Evolutionary conservation across 2,113 vertebrate species (phyloP), one percentile per base, ranked within the genome.

Genomic region (Willisornis vidua): DNA sequence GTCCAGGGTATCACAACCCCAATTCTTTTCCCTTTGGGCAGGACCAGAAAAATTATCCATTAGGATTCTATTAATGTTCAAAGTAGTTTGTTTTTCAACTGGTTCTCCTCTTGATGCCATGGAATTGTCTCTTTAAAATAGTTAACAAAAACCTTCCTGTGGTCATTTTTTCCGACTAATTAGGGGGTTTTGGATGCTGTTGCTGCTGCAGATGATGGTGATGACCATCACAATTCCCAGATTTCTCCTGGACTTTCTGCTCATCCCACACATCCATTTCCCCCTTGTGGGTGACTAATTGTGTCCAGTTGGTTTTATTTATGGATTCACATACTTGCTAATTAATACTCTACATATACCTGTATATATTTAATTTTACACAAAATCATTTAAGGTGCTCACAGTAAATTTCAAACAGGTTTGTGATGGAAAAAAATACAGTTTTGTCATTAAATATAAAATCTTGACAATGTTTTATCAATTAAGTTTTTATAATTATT

Each of bases 271-370:
- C 22, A 19, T 0, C 9, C 55, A 70, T 63, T 58, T 85, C 76
- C 22, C 11, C 24, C 17, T 77, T 51, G 14, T 9, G 24, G 7
- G 5, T 49, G 33, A 80, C 71, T 62, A 62, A 33, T 11, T 66
- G 55, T n/a, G 59, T 48, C 39, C 68, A 74, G 19, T 10, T 65
- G 41, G 12, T 37, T 89, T 91, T 75, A 46, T 80, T 54, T 87
- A 24, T 43, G 14, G 19, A 35, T 19, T 11, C 7, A 7, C 18
- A 59, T 54, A 13, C 59, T 71, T 57, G 3, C 12, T 82, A 45
- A 63, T 20, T 15, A 1, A 31, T 8, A 4, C 7, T 2, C 1
- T 7, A 25, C 0, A 0, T 4, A 5, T 23, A 62, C 19, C 33
- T 9, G 7, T 2, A 20, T 8, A 1, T 1, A 8, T 10, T 78